Base-by-base conservation (phyloP, 2,888 invertebrate species). In the Brachyopa scutellaris region DNA sequence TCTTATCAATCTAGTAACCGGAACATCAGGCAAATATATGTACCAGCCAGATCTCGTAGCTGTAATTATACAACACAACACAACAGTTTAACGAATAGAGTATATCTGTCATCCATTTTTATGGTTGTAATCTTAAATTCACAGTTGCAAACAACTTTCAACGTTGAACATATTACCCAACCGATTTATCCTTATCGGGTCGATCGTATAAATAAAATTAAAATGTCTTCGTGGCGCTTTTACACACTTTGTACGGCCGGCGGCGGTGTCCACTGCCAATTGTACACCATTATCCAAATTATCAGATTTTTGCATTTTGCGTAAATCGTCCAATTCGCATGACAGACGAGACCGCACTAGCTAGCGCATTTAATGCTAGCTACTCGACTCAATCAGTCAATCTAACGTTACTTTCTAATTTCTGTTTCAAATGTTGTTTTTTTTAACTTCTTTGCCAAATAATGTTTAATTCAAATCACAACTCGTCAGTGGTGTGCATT, bases 381-480 rank as follows among this genome's bases (percentile, higher is more conserved):
- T 15, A 26, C 23, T 19, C 57, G 23, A 55, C n/a, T 61, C 45
- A 49, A 64, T 51, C 38, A 57, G 47, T 45, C 57, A 57, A 13
- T 29, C 15, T 51, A 9, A 9, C 26, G n/a, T n/a, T 13, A 59
- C 69, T 69, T 69, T 69, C 69, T 38, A 69, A 69, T 49, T 69
- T 69, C 13, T 49, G 19, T 31, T 23, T 38, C 29, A 49, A 17
- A 8, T 17, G n/a, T 59, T 21, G 1, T 36, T 47, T 47, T 15
- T 36, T 8, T 21, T 38, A 1, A 57, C 40, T 40, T 40, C 26
- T 40, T 17, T 23, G 47, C 9, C 26, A 19, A 29, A 19, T 23
- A 21, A 69, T 57, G 49, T 40, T 49, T 59, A 47, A 59, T 49
- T 69, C 69, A 69, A 69, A 59, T 59, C 57, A 59, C 49, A 49